A percentile compares a stretch with the other conserved stretches of the same genome.
Evolutionary conservation across 2,888 invertebrate species (phyloP).

Genomic region (Ganaspis brasiliensis): DNA sequence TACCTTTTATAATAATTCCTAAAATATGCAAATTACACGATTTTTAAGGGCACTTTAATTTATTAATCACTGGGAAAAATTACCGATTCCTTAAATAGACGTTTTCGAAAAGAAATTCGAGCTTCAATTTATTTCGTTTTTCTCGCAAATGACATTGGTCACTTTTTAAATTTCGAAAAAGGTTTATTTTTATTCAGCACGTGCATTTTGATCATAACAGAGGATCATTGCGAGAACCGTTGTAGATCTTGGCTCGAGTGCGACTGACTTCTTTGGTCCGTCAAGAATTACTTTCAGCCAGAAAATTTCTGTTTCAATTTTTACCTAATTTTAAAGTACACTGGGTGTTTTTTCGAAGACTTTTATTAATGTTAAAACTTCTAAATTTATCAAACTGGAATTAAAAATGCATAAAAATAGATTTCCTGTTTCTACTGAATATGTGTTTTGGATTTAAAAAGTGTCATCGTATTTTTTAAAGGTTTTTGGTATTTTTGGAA

Average conservation of each 20-base stretch:
- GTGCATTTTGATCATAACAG: constrained; percentile 27
- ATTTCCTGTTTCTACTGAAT: too few relatives aligned
- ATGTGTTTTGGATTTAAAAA: too few relatives aligned
- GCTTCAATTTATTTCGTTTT: not conserved
- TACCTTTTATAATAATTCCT: not conserved
- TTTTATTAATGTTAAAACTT: not conserved
- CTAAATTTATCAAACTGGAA: not conserved
- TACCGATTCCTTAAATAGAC: not conserved
- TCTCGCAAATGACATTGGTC: not conserved
- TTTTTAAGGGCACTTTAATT: constrained; percentile 6
- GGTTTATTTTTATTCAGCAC: not conserved
- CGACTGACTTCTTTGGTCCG: constrained; percentile 74
- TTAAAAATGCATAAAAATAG: too few relatives aligned
- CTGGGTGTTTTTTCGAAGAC: not conserved
- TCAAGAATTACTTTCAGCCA: constrained; percentile 62
- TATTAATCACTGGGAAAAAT: not conserved
- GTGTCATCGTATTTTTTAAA: too few relatives aligned
- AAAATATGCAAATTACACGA: not conserved
- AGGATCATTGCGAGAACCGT: constrained; percentile 64
- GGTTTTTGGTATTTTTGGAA: too few relatives aligned
- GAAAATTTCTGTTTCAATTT: not conserved
- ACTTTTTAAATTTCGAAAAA: not conserved
- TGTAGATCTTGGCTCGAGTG: constrained; percentile 72
- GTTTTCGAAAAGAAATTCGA: not conserved
- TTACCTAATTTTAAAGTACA: not conserved